Base-by-base conservation (phyloP, 2,113 vertebrate species). In the Tricholaema leucomelas region DNA sequence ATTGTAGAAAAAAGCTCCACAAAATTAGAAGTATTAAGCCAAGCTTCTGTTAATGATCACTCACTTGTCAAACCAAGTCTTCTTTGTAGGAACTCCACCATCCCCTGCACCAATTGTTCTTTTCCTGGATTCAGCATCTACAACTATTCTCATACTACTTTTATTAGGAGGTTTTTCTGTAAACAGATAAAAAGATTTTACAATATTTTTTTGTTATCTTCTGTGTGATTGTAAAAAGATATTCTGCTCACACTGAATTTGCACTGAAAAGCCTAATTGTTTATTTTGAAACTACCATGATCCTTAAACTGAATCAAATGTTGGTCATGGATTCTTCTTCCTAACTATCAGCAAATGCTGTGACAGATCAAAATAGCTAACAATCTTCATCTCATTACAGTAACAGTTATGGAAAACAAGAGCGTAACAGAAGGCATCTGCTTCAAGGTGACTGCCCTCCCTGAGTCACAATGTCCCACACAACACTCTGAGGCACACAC, bases 31-130 rank as follows among this genome's bases (percentile, higher is more conserved):
- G 24, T 64, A 48, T 33, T 79, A 90, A 61, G n/a, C 5, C 64
- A 93, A 70, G 38, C 65, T 55, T 33, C 20, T 28, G 44, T 88
- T 67, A 87, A 87, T 14, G 33, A 42, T 71, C 88, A 90, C 98
- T 98, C 98, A 99, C 99, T 99, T 99, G 95, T 99, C 99, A 98
- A 99, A 99, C 99, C 99, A 99, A 63, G 98, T 98, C 97, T 99
- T 99, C 97, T 99, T 99, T 55, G 95, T 17, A 94, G 96, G 97
- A 94, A 98, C 94, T 77, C 97, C 98, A 92, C 97, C 97, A 82
- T 99, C 98, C 19, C 98, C 98, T 71, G 97, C 93, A 50, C 96
- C 94, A 80, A 97, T 96, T 25, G 98, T 97, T 97, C 99, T 98
- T 95, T 99, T 99, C 93, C 99, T 98, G n/a, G 98, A 98, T 86